Percentiles rank a stretch among this genome's conserved stretches.
These are phyloP conservation scores for Nicator chloris DNA, from an alignment of 2,113 vertebrate genomes.

Conservation along the genomic window DNA sequence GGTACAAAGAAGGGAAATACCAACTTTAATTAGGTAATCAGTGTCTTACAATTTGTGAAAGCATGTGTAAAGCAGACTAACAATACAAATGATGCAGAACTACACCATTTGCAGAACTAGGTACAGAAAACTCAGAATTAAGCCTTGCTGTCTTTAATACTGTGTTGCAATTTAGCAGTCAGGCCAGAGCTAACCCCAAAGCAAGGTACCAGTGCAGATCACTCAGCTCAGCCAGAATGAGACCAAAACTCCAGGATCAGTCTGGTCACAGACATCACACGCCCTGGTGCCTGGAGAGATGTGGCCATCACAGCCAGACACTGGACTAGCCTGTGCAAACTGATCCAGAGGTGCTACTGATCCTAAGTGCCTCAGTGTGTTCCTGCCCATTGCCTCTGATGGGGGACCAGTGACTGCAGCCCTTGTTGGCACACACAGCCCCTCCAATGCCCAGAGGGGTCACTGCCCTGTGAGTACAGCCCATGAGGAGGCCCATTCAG, in stretches of 20 bases:
- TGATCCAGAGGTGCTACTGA: neutral
- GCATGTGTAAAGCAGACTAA: neutral
- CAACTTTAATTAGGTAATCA: neutral
- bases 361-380: neutral
- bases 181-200: neutral
- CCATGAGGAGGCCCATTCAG: neutral
- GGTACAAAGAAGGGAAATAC: neutral
- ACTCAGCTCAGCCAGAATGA: neutral
- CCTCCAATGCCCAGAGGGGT: neutral
- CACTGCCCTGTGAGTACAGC: neutral
- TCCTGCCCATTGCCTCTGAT: neutral
- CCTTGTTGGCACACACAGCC: neutral
- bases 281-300: neutral
- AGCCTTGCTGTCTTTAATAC: neutral
- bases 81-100: neutral
- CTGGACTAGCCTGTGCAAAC: neutral
- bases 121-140: neutral
- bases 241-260: neutral
- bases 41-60: neutral
- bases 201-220: neutral
- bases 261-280: neutral
- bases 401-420: neutral
- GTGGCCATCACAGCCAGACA: neutral
- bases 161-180: neutral
- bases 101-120: no score